Evolutionary conservation across 2,888 invertebrate genomes (phyloP), one percentile per base, ranked within the genome.

Genomic region (Mythimna loreyi): DNA sequence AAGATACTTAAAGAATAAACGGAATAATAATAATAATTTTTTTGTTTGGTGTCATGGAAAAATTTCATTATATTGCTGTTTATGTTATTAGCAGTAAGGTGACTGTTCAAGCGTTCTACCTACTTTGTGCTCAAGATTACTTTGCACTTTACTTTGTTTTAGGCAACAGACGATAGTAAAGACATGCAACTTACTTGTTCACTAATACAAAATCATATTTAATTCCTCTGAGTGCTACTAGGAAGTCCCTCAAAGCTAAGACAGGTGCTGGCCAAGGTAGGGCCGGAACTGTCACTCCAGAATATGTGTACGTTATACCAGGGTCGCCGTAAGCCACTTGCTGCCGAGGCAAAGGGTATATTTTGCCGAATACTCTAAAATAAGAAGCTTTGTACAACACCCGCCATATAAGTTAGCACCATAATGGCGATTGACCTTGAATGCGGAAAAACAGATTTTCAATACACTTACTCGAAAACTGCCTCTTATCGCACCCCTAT

Each of bases 251-350:
- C 19, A 97, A 85, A 1, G 92, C 89, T 53, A 93, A 74, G 0
- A 97, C 92, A 0, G 96, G 88, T 8, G 92, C 90, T 1, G 96
- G 95, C 97, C 97, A 97, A 0, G 97, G 96, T 75, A 96, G 92
- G 0, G 97, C 97, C 0, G 97, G 97, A 3, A 97, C 93, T 1
- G 96, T 96, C 13, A 92, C 94, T 16, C 97, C 97, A 13, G 97
- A 97, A 89, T 97, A 97, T 13, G 92, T 96, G 86, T 97, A 97
- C 0, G 94, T 94, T 75, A 97, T 93, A 1, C 97, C 97, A 16
- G 94, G 90, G 83, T 97, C 97, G 4, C 97, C 97, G 86, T 96
- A 97, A 0, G 97, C 97, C 3, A 97, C 97, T 95, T 97, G 97
- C 87, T 97, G 97, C 43, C 97, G 94, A 11, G 97, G 97, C 78